Evolutionary conservation across 2,888 invertebrate genomes (phyloP).

Genomic region (Bhutanitis thaidina): DNA sequence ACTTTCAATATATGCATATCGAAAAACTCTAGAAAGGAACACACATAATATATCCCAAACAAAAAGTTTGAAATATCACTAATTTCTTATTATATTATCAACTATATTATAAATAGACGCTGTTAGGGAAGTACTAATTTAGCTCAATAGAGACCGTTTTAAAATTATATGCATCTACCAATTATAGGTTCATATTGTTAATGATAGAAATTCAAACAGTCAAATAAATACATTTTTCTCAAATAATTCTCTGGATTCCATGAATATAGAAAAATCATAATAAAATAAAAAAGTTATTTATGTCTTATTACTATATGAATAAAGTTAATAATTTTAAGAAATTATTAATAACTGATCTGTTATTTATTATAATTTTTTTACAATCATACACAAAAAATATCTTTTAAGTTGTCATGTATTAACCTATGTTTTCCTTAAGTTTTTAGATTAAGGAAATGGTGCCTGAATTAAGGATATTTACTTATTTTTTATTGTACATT

Average conservation of each 20-base stretch:
- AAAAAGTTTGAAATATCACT: constrained; percentile 11
- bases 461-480: constrained; percentile 52
- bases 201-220: background rate
- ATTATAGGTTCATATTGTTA: constrained; percentile 1
- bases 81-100: constrained; percentile 4
- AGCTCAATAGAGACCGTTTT: constrained; percentile 9
- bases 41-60: background rate
- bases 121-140: constrained; percentile 15
- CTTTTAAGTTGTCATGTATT: background rate
- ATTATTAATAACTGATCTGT: too few relatives aligned
- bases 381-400: background rate
- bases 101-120: constrained; percentile 12
- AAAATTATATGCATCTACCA: constrained; percentile 1
- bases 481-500: constrained; percentile 25
- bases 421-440: constrained; percentile 8
- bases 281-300: background rate
- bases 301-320: too few relatives aligned
- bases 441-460: constrained; percentile 67
- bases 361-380: background rate
- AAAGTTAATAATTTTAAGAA: too few relatives aligned
- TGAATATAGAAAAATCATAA: background rate
- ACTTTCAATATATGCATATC: constrained; percentile 15
- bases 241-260: too few relatives aligned
- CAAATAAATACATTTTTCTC: constrained; percentile 3
- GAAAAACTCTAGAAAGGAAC: constrained; percentile 1